phyloP scores from a whole-genome alignment of 2,888 invertebrate species.

The Ophion slaviceki region DNA sequence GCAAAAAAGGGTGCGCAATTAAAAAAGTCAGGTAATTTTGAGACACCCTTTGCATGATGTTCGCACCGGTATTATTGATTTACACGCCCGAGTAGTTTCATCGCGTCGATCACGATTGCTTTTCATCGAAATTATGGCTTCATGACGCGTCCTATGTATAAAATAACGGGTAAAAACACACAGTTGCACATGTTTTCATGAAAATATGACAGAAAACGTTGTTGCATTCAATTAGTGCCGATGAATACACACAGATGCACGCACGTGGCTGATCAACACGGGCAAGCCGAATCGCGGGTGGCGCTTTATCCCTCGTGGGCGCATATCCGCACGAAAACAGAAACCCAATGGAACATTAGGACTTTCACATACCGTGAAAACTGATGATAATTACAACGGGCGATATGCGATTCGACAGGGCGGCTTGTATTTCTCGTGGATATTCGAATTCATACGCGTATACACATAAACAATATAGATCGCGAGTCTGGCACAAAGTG shows the following conservation, averaged over 20 bases:
- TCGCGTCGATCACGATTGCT: slow-evolving; percentile 6
- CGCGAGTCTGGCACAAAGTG: background rate
- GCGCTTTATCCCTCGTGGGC: background rate
- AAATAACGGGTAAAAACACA: background rate
- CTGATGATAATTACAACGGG: slow-evolving; percentile 22
- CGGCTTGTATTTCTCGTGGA: background rate
- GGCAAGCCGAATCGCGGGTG: background rate
- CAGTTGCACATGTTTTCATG: background rate
- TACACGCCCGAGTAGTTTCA: background rate
- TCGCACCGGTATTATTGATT: background rate
- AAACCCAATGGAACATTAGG: background rate
- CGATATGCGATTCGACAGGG: background rate
- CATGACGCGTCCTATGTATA: background rate
- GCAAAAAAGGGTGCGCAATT: no score
- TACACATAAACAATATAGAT: background rate
- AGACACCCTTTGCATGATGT: background rate
- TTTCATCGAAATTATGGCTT: slow-evolving; percentile 16
- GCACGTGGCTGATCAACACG: background rate
- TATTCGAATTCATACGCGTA: slow-evolving; percentile 7
- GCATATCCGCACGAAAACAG: background rate
- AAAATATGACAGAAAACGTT: slow-evolving; percentile 2
- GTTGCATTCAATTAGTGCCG: background rate
- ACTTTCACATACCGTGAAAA: background rate
- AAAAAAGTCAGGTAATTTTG: no score
- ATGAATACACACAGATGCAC: background rate